Conservation (phyloP, 2,797 vertebrate species). For the Anguilla anguilla region DNA sequence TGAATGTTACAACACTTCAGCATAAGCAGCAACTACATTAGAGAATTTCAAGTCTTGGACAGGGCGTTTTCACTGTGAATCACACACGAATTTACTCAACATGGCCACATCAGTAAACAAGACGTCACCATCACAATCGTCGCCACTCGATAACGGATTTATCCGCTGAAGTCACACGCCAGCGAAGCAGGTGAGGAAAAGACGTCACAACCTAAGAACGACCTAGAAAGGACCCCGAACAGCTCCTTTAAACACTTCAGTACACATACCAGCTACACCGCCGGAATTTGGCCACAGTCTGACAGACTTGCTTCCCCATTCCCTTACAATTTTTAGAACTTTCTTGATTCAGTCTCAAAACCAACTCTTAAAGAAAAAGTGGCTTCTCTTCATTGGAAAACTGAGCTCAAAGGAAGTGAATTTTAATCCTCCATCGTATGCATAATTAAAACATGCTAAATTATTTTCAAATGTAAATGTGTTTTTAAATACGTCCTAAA, state of each 20-base stretch:
- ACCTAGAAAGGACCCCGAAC: neutral
- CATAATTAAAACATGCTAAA: neutral
- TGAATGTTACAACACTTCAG: neutral
- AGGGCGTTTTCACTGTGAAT: neutral
- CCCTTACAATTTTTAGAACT: neutral
- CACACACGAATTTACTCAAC: neutral
- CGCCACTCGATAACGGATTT: neutral
- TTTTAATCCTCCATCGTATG: neutral
- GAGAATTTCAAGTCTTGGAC: constrained; percentile 22
- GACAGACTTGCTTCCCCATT: neutral
- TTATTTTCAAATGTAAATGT: neutral
- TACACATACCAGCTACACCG: neutral
- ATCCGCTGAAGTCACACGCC: neutral
- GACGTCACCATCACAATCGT: neutral
- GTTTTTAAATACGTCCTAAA: neutral
- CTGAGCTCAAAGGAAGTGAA: neutral
- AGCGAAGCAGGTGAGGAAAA: neutral
- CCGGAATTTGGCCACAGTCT: neutral
- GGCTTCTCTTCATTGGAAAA: neutral
- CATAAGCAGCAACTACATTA: constrained; percentile 60
- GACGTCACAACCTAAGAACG: neutral
- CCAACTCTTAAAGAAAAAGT: constrained; percentile 7
- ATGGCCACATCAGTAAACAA: constrained; percentile 2
- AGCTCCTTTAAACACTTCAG: constrained; percentile 6
- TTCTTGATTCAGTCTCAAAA: constrained; percentile 12